These are phyloP conservation scores for Drosophila pseudotakahashii DNA, from an alignment of 2,888 invertebrate genomes.

Conservation along the genomic window DNA sequence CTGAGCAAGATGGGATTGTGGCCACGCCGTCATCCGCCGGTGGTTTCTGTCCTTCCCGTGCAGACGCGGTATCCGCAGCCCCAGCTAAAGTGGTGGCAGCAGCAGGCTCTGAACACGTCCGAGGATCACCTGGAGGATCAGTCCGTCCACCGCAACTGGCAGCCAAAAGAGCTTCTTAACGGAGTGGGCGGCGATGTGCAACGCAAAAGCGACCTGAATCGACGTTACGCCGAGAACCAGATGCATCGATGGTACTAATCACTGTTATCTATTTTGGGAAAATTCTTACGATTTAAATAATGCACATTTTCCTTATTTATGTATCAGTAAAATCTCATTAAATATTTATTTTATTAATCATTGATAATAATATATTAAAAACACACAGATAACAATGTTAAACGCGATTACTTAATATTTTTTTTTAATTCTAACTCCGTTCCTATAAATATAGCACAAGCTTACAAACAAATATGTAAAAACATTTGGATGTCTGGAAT, in stretches of 20 bases:
- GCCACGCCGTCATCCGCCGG: conserved; percentile 57
- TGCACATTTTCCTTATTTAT: no score
- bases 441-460: no score
- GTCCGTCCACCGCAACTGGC: conserved; percentile 61
- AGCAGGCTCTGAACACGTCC: conserved; percentile 54
- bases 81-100: conserved; percentile 68
- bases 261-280: no score
- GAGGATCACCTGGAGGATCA: conserved; percentile 54
- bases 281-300: no score
- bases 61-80: conserved; percentile 37
- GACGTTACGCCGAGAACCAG: conserved; percentile 50
- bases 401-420: no score
- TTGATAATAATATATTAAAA: no score
- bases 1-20: conserved; percentile 63
- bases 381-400: no score
- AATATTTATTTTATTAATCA: no score
- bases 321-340: no score
- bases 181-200: conserved; percentile 62
- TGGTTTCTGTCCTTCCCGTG: conserved; percentile 67
- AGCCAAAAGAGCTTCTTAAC: conserved; percentile 46
- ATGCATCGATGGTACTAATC: conserved; percentile 22
- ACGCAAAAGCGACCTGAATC: conserved; percentile 62
- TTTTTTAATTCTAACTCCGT: no score
- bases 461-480: no score
- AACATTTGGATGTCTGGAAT: no score